Conservation (phyloP, 2,888 invertebrate genomes). For the Plagodis dolabraria region DNA sequence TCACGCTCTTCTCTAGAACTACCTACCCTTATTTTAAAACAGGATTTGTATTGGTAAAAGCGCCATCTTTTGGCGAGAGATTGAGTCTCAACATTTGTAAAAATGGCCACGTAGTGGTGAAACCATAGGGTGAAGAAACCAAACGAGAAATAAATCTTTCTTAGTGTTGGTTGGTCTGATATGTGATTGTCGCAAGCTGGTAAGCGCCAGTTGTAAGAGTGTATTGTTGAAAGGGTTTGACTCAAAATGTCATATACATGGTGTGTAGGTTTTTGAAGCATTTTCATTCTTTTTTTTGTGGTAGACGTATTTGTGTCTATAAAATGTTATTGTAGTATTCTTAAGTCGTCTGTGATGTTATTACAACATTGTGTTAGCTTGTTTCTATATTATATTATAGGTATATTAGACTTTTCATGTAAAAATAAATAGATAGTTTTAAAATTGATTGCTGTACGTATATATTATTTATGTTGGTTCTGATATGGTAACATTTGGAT, state of each 20-base stretch:
- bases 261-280: neutral
- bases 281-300: too few species aligned
- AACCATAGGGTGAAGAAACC: neutral
- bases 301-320: too few species aligned
- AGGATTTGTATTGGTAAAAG: constrained; percentile 11
- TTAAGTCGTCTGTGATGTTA: too few species aligned
- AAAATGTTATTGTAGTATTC: too few species aligned
- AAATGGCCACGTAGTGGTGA: too few species aligned
- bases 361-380: too few species aligned
- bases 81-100: neutral
- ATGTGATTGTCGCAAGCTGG: constrained; percentile 15
- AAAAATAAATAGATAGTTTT: too few species aligned
- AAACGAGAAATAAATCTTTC: neutral
- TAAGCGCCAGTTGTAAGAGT: constrained; percentile 13
- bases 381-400: too few species aligned
- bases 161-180: constrained; percentile 6
- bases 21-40: constrained; percentile 32
- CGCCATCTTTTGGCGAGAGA: constrained; percentile 22
- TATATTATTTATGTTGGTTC: too few species aligned
- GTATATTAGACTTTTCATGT: too few species aligned
- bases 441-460: too few species aligned
- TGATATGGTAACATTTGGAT: too few species aligned
- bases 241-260: neutral
- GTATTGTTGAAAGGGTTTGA: neutral
- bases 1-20: constrained; percentile 63